These are phyloP conservation scores for Clarias fuscus DNA, from an alignment of 2,797 vertebrate genomes.

Conservation along the genomic window DNA sequence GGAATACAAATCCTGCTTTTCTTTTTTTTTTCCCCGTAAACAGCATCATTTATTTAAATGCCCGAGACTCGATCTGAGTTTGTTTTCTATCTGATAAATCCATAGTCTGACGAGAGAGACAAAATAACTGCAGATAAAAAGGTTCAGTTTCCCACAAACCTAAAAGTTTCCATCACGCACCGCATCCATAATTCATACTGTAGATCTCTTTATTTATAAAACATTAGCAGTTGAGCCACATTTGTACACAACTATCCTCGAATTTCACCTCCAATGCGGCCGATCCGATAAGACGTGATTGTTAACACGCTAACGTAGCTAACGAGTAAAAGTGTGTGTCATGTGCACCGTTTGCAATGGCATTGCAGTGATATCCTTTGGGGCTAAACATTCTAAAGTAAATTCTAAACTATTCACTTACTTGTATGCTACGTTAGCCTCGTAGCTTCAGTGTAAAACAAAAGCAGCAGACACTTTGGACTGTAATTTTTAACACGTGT, in stretches of 20 bases:
- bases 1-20: constrained; percentile 39
- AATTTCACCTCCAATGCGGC: neutral
- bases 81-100: constrained; percentile 43
- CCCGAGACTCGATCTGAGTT: constrained; percentile 33
- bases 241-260: neutral
- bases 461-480: neutral
- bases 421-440: neutral
- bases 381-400: neutral
- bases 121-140: neutral
- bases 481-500: neutral
- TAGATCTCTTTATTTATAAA: neutral
- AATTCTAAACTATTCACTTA: neutral
- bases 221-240: neutral
- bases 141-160: neutral
- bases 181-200: neutral
- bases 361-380: neutral
- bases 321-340: neutral
- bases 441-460: neutral
- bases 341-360: neutral
- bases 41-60: neutral
- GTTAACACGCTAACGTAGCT: neutral
- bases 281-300: neutral
- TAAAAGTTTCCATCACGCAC: neutral
- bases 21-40: neutral
- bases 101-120: neutral